Conservation (phyloP, 2,113 vertebrate species). For the Onychorhynchus coronatus region DNA sequence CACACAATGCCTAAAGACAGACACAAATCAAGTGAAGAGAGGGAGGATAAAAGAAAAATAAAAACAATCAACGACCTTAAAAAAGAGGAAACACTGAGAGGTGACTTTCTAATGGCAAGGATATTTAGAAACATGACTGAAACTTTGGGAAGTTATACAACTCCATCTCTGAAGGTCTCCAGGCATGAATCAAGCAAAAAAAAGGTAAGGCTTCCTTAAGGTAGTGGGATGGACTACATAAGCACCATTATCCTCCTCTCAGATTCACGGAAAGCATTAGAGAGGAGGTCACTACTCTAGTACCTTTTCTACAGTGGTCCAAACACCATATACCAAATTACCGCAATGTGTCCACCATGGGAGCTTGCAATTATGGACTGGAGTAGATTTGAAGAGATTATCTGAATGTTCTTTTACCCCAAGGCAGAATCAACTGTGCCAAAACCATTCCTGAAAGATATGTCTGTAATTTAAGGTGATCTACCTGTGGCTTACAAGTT, state of each 20-base stretch:
- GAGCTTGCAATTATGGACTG: not conserved
- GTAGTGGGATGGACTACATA: not conserved
- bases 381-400: not conserved
- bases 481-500: not conserved
- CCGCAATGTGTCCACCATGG: not conserved
- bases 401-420: not conserved
- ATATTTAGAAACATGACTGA: not conserved
- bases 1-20: accelerated
- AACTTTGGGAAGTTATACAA: not conserved
- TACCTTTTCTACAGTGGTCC: not conserved
- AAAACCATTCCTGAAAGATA: not conserved
- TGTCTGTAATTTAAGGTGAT: not conserved
- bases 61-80: not conserved
- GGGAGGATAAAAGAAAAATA: not conserved
- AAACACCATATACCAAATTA: not conserved
- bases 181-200: not conserved
- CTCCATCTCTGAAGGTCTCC: not conserved
- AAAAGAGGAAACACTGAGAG: not conserved
- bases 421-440: not conserved
- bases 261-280: not conserved
- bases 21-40: not conserved
- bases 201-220: not conserved
- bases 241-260: not conserved
- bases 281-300: not conserved
- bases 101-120: not conserved